Percentiles rank a stretch among this genome's conserved stretches.
Conservation (phyloP, 2,888 invertebrate genomes). For the Mimas tiliae region DNA sequence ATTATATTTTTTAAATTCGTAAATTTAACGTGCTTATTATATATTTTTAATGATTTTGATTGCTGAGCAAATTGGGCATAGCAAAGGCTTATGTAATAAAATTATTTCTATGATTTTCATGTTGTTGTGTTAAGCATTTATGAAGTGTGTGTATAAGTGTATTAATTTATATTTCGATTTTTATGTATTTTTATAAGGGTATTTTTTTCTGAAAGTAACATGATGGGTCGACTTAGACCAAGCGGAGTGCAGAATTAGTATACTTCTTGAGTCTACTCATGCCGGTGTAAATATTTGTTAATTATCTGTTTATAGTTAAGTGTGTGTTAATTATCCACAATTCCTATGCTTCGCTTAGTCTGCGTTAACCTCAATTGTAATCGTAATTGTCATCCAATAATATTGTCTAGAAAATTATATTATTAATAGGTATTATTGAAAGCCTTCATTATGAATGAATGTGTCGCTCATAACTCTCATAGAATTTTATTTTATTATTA, state of each 20-base stretch:
- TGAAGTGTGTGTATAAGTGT: not conserved
- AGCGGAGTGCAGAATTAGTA: not conserved
- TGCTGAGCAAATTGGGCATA: slow-evolving; percentile 49
- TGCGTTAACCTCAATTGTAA: too few relatives aligned
- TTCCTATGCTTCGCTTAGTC: too few relatives aligned
- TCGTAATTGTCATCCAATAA: too few relatives aligned
- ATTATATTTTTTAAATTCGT: slow-evolving; percentile 61
- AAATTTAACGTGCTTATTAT: slow-evolving; percentile 57
- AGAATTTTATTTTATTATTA: slow-evolving; percentile 2
- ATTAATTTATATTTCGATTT: not conserved
- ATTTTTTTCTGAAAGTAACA: not conserved
- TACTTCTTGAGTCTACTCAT: too few relatives aligned
- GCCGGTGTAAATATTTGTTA: too few relatives aligned
- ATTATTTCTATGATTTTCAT: not conserved
- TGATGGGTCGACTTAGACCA: too few relatives aligned
- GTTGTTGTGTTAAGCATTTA: not conserved
- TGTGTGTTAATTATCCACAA: too few relatives aligned
- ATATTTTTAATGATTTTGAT: slow-evolving; percentile 39
- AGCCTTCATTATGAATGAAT: not conserved
- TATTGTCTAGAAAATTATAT: too few relatives aligned
- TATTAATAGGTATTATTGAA: too few relatives aligned
- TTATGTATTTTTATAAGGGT: not conserved
- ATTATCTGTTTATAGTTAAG: too few relatives aligned
- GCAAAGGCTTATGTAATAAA: slow-evolving; percentile 7
- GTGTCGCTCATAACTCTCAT: too few relatives aligned